Base-by-base conservation (phyloP, 2,113 vertebrate species). In the Ploceus nigricollis region DNA sequence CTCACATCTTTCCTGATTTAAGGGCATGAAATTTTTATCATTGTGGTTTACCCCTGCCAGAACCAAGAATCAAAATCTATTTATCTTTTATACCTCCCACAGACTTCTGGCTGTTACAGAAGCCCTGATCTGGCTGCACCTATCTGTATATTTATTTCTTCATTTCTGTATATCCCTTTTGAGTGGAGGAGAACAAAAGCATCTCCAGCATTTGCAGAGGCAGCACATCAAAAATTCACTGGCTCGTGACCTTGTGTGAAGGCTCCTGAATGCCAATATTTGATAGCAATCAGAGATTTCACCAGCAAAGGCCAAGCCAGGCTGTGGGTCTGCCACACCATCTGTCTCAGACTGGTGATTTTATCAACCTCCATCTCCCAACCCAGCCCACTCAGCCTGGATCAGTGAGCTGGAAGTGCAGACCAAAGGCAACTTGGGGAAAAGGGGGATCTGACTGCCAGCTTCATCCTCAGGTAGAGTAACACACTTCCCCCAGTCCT, bases 401-500 rank as follows among this genome's bases (percentile, higher is more conserved):
- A 68, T 10, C 68, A 61, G 47, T 7, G 37, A 64, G 68, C 47
- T 80, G 58, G 11, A 48, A 70, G 30, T 20, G 65, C 60, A 68
- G 47, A 51, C 35, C 47, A 68, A 68, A 78, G n/a, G 40, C 10
- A n/a, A 1, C 24, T 5, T 56, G 27, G 44, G 51, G 53, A 20
- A n/a, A 64, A 31, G 10, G 18, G 9, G 24, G 42, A 33, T 63
- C 21, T 53, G 68, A 21, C 42, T 31, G 30, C 33, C 65, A 83
- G 28, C 44, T 69, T 51, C 61, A 92, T 35, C 50, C 54, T 45
- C 60, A 45, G 45, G 31, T 10, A 18, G 35, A 80, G 27, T 2
- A 60, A 78, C 0, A 0, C 7, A 10, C 17, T 54, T 25, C 27
- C 27, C n/a, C 27, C 33, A 22, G 11, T 23, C 31, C 76, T 76